A percentile compares a stretch with the other conserved stretches of the same genome.
These are phyloP conservation scores for Chascanopsetta lugubris DNA, from an alignment of 2,113 vertebrate genomes.

Conservation along the genomic window DNA sequence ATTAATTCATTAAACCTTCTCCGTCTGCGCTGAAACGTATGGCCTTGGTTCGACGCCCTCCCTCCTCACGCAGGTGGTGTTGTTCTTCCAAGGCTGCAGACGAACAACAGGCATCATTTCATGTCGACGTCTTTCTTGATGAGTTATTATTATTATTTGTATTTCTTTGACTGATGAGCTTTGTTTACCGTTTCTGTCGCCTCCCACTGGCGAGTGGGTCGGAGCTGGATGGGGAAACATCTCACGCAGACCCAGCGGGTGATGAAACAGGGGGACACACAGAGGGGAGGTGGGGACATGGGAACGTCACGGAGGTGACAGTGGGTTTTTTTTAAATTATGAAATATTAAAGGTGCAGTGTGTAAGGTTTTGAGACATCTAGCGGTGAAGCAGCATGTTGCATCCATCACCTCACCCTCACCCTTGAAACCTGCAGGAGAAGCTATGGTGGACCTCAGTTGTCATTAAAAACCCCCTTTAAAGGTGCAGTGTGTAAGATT, in stretches of 20 bases:
- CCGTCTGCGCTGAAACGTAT: conserved; percentile 59
- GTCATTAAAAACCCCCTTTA: too few relatives aligned
- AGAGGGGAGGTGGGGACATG: conserved; percentile 9
- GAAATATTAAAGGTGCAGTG: too few relatives aligned
- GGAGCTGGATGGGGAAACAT: conserved; percentile 47
- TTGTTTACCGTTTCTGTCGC: conserved; percentile 53
- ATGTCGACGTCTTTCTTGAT: conserved; percentile 1
- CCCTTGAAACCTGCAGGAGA: too few relatives aligned
- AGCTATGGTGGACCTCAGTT: too few relatives aligned
- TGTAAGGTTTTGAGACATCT: too few relatives aligned
- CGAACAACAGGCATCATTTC: conserved; percentile 52
- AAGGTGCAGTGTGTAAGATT: too few relatives aligned
- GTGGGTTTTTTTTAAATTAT: not conserved
- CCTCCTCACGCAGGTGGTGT: conserved; percentile 45
- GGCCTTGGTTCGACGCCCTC: conserved; percentile 47
- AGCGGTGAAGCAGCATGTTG: too few relatives aligned
- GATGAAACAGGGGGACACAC: conserved; percentile 66
- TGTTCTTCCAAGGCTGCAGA: conserved; percentile 41
- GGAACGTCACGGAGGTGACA: not conserved
- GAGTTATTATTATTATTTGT: not conserved
- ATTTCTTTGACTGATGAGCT: conserved; percentile 29
- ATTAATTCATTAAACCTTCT: conserved; percentile 61
- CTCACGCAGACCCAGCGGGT: conserved; percentile 30
- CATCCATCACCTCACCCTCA: too few relatives aligned
- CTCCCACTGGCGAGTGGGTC: conserved; percentile 28